Base-by-base conservation (phyloP, 2,888 invertebrate species). In the Oligia fasciuncula region DNA sequence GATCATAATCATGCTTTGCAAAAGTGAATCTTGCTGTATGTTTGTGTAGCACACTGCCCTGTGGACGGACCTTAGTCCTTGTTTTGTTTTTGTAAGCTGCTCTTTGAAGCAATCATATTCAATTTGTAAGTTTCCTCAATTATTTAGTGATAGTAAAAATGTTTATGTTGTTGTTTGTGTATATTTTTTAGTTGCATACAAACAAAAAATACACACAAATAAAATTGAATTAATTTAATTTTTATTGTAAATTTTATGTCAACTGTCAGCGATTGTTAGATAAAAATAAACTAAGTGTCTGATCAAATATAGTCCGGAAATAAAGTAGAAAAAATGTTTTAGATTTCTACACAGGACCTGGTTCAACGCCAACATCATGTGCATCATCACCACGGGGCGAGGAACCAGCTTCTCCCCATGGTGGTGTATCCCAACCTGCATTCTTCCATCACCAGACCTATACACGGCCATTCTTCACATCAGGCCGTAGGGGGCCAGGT, bases 401-500 rank as follows among this genome's bases (percentile, higher is more conserved):
- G 90, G 97, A 97, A 91, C 97, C 97, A 79, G 97, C 98, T 51
- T 97, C 98, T 68, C 97, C 97, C 46, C 97, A 97, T 92, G 95
- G 94, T 4, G 92, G 86, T 17, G 88, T 95, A 19, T 90, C 94
- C 6, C 96, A 95, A 82, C 95, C 96, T 29, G 90, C 94, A 0
- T 97, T 96, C 89, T 97, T 96, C 85, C 96, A 96, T 82, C 96
- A 96, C 79, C 96, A 96, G 87, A 93, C 94, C 4, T 97, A 96
- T 83, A 93, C 95, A 19, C 90, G 97, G 51, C 96, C 97, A 68
- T 97, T 96, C 89, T 97, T 97, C 84, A 95, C 96, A 17, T 95
- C 97, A 77, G 97, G 98, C 75, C 97, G 98, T 86, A 97, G 98
- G 85, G 98, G 98, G 72, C 98, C 98, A 35, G 98, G 98, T 23